Conservation (phyloP, 2,888 invertebrate genomes). For the Nomada goodeniana region DNA sequence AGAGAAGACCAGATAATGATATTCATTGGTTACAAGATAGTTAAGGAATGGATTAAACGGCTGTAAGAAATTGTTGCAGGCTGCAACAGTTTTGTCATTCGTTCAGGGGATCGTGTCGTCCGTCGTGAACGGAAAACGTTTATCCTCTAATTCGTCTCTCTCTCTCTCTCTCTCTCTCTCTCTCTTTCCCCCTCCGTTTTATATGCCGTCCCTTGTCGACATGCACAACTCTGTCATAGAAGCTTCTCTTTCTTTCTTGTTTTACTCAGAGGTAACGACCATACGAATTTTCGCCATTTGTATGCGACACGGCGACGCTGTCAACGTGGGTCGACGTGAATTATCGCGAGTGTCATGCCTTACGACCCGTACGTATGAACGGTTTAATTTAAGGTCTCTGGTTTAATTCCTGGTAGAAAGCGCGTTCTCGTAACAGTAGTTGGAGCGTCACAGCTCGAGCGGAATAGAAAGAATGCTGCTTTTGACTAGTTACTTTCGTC, state of each 20-base stretch:
- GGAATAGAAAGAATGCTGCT: constrained; percentile 35
- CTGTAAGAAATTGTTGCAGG: no score
- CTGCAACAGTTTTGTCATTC: not conserved
- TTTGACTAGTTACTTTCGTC: constrained; percentile 49
- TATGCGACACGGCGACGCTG: constrained; percentile 77
- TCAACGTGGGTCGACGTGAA: constrained; percentile 80
- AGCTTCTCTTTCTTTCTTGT: constrained; percentile 45
- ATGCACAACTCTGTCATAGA: constrained; percentile 28
- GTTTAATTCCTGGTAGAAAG: constrained; percentile 80
- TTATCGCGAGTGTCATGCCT: constrained; percentile 80
- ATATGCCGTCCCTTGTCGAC: constrained; percentile 10
- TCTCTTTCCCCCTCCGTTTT: constrained; percentile 36
- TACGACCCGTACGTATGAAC: constrained; percentile 77
- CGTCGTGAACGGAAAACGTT: constrained; percentile 34
- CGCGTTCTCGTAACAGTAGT: constrained; percentile 74
- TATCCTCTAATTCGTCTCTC: constrained; percentile 13
- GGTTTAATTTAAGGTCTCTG: constrained; percentile 82
- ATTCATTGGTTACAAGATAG: no score
- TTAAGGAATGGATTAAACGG: no score
- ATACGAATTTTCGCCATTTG: constrained; percentile 80
- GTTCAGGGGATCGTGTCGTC: constrained; percentile 14
- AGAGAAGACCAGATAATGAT: no score
- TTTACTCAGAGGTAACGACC: constrained; percentile 69
- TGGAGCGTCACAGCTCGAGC: constrained; percentile 4
- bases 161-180: constrained; percentile 37